Conservation (phyloP, 2,113 vertebrate species). For the Cervus canadensis region DNA sequence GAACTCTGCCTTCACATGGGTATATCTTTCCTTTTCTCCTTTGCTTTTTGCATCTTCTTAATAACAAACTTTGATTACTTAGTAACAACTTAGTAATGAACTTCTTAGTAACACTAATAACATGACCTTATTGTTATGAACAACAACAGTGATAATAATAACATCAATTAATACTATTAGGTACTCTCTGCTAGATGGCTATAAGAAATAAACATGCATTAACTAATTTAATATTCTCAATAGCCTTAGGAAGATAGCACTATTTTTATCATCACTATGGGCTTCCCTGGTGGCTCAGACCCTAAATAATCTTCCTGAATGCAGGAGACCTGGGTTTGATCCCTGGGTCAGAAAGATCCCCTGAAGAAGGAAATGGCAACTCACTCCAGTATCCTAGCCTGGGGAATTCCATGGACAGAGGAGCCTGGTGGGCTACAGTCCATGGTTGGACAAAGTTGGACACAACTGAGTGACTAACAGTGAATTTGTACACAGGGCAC, state of each 20-base stretch:
- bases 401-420: neutral
- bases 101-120: neutral
- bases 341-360: neutral
- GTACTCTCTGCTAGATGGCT: neutral
- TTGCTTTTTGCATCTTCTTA: neutral
- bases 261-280: neutral
- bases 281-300: neutral
- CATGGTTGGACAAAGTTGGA: neutral
- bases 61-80: neutral
- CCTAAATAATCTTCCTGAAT: neutral
- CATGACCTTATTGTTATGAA: neutral
- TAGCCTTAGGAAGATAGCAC: neutral
- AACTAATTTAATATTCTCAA: neutral
- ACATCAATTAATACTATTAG: neutral
- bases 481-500: neutral
- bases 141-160: neutral
- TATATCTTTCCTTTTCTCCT: neutral
- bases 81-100: neutral
- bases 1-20: neutral
- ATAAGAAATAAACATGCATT: neutral
- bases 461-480: neutral
- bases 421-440: neutral
- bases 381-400: neutral
- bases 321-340: neutral
- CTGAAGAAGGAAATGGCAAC: neutral